Evolutionary conservation across 35 echinoderm and acorn worm species (phyloP), one percentile per base, ranked within the genome.

Genomic region (Chiridota heheva): DNA sequence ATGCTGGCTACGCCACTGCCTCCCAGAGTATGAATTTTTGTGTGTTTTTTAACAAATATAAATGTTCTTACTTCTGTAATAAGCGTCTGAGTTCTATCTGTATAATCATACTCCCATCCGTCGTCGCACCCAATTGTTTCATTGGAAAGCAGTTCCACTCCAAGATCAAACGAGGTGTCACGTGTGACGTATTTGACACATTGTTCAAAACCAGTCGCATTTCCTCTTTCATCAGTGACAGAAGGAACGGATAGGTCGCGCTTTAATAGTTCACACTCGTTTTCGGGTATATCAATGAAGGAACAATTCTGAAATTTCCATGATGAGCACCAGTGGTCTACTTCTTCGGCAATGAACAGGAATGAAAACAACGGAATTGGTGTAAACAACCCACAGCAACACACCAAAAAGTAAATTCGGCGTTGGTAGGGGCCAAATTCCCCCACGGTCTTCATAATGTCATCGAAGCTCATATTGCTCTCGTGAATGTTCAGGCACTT

Each of bases 401-500:
- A 88, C 12, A 91, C 81, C 2, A 98, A 39, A 24, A 85, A 84
- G 39, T 87, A 98, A 27, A 73, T 83, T 24, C 89, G 58, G 36
- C 82, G 39, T 40, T 98, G 95, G 48, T 98, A 98, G 16, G 35
- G 80, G 0, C 95, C 89, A 72, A 91, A 98, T 37, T 91, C 85
- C 2, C 95, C 95, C 1, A 92, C 63, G 20, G 65, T 25, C 4
- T 20, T 27, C 7, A 98, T 58, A 20, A 98, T 83, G 44, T 98
- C 89, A 44, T 98, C 95, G 55, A 98, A 98, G 81, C 82, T 78
- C 90, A 93, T 93, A 25, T 4, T 77, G 45, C n/a, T n/a, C n/a
- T n/a, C n/a, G n/a, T n/a, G n/a, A n/a, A n/a, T n/a, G n/a, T n/a
- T n/a, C n/a, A n/a, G n/a, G n/a, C n/a, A n/a, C n/a, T n/a, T n/a